Evolutionary conservation across 2,113 vertebrate genomes (phyloP).

Genomic region (Cryptomyrus ogoouensis): DNA sequence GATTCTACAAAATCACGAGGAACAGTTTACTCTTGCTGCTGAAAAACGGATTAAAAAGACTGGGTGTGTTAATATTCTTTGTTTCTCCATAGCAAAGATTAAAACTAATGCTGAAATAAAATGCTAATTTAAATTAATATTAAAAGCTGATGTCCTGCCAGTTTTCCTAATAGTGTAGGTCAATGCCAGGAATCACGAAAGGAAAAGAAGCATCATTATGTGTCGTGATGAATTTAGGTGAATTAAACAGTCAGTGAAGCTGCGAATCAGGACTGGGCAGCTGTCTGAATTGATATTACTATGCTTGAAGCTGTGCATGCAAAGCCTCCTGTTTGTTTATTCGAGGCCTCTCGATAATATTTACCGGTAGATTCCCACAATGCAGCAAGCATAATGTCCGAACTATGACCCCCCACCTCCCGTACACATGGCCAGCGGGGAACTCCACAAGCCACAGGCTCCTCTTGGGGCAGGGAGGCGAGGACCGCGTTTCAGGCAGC

Average conservation of each 20-base stretch:
- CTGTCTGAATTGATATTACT: background rate
- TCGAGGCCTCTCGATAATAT: background rate
- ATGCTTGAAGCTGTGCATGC: background rate
- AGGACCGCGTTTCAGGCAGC: background rate
- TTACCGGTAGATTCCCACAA: background rate
- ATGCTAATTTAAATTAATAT: background rate
- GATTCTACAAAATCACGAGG: background rate
- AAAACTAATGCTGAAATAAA: background rate
- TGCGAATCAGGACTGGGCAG: background rate
- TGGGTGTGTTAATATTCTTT: background rate
- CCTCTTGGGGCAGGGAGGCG: background rate
- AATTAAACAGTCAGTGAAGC: background rate
- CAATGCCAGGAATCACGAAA: background rate
- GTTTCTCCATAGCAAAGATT: background rate
- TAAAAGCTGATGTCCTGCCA: background rate
- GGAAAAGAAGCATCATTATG: background rate
- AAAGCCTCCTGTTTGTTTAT: background rate
- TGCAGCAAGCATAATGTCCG: background rate
- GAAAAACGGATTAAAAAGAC: background rate
- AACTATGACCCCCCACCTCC: background rate
- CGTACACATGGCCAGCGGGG: background rate
- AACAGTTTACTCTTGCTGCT: background rate
- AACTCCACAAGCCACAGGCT: background rate
- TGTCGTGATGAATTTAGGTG: background rate
- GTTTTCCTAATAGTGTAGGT: background rate